Percentiles rank a stretch among this genome's conserved stretches.
Evolutionary conservation across 2,888 invertebrate species (phyloP).

Genomic region (Sympetrum striolatum): DNA sequence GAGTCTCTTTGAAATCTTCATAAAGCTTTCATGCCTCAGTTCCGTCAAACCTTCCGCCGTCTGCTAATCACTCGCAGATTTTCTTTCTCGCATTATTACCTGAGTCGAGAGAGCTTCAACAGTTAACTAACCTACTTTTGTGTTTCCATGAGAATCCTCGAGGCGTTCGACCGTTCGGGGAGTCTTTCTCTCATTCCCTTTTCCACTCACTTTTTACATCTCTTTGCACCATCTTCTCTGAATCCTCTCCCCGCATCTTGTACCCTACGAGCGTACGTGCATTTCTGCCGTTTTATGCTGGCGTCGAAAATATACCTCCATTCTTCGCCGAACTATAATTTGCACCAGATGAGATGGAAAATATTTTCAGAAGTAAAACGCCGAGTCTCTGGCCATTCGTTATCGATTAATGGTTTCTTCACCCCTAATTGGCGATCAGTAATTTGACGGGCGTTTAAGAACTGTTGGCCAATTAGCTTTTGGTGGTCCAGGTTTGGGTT

Average conservation of each 20-base stretch:
- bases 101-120: not conserved
- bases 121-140: conserved; percentile 31
- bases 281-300: not conserved
- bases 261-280: not conserved
- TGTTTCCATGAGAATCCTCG: not conserved
- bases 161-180: not conserved
- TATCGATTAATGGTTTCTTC: not conserved
- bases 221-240: not conserved
- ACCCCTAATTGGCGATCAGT: not conserved
- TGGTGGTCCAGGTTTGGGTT: not conserved
- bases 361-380: not conserved
- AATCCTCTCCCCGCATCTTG: not conserved
- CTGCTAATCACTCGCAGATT: not conserved
- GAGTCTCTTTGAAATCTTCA: not conserved
- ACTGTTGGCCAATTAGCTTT: not conserved
- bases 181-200: not conserved
- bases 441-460: not conserved
- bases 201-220: not conserved
- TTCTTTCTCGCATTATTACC: not conserved
- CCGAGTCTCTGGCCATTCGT: not conserved
- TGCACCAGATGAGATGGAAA: not conserved
- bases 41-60: not conserved
- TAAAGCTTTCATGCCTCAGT: not conserved
- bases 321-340: not conserved
- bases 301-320: not conserved